These are phyloP conservation scores for Dasyornis broadbenti DNA, from an alignment of 2,113 vertebrate species.

Conservation along the genomic window DNA sequence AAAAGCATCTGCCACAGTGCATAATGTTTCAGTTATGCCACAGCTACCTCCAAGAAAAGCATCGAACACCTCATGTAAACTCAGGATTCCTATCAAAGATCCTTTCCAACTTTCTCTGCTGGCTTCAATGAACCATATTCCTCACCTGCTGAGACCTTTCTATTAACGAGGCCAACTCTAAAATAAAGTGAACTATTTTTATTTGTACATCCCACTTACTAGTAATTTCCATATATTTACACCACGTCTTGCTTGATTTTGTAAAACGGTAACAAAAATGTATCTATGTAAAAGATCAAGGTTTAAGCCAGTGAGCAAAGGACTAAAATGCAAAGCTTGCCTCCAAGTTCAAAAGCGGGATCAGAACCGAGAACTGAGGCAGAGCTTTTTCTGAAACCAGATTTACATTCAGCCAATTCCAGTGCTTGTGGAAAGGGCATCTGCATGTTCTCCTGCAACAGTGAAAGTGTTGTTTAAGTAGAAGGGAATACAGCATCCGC, in stretches of 20 bases:
- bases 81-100: not conserved
- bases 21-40: not conserved
- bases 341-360: not conserved
- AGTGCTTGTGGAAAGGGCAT: not conserved
- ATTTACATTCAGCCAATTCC: not conserved
- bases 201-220: not conserved
- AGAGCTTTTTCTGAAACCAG: not conserved
- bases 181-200: not conserved
- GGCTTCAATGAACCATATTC: not conserved
- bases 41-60: not conserved
- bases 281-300: not conserved
- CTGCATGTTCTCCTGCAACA: not conserved
- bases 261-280: not conserved
- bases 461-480: not conserved
- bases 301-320: not conserved
- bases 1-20: not conserved
- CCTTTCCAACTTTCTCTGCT: not conserved
- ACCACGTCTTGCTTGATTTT: not conserved
- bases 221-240: constrained; percentile 15
- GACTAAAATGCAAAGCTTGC: not conserved
- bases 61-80: not conserved
- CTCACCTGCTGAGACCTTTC: constrained; percentile 7
- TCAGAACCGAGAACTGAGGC: not conserved
- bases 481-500: not conserved
- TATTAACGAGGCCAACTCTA: constrained; percentile 23